Evolutionary conservation across 2,113 vertebrate species (phyloP).

Genomic region (Neomonachus schauinslandi): DNA sequence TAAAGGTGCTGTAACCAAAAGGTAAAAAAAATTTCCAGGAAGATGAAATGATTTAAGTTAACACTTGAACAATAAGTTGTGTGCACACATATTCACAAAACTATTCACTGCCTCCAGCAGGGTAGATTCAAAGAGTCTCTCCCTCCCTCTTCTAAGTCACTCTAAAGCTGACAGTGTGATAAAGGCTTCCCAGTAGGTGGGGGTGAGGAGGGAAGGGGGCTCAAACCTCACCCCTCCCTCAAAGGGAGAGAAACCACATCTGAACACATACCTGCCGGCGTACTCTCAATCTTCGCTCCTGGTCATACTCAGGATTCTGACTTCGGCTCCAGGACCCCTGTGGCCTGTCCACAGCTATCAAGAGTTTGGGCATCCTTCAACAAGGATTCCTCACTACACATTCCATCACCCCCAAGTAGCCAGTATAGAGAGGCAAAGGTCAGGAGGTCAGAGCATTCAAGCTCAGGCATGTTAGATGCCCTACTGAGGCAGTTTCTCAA

Average conservation of each 20-base stretch:
- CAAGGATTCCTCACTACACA: not conserved
- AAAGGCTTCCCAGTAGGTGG: not conserved
- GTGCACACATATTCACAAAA: not conserved
- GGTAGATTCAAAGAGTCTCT: not conserved
- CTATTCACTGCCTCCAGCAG: not conserved
- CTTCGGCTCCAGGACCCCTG: not conserved
- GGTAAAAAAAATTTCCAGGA: not conserved
- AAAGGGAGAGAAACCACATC: not conserved
- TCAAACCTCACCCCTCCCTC: not conserved
- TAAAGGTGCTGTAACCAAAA: slow-evolving; percentile 19
- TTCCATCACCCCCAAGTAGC: too few species aligned
- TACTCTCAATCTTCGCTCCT: not conserved
- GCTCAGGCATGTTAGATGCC: not conserved
- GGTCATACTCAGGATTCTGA: not conserved
- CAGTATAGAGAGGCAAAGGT: not conserved
- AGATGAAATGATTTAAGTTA: slow-evolving; percentile 20
- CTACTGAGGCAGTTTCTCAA: not conserved
- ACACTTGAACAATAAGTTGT: not conserved
- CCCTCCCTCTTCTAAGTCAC: not conserved
- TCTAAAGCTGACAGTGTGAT: not conserved
- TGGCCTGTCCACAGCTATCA: not conserved
- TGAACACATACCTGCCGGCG: not conserved
- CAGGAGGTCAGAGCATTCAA: not conserved
- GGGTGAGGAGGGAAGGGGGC: not conserved
- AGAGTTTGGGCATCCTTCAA: not conserved